Conservation (phyloP, 2,888 invertebrate species). For the Acleris literana region DNA sequence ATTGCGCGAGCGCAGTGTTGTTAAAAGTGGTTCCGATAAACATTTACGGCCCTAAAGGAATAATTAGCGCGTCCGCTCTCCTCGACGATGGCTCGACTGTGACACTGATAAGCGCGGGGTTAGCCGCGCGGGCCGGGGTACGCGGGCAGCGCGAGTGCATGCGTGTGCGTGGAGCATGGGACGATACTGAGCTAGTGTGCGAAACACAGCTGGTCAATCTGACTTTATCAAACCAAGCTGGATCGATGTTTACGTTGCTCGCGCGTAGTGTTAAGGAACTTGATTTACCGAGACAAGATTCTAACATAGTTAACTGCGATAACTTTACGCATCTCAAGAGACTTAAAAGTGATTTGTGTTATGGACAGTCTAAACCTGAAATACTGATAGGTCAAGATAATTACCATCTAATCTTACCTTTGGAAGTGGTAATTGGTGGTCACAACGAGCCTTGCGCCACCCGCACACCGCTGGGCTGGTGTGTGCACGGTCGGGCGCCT, state of each 20-base stretch:
- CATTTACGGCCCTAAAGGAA: conserved; percentile 41
- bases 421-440: conserved; percentile 38
- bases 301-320: conserved; percentile 32
- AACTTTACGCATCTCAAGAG: conserved; percentile 23
- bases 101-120: conserved; percentile 38
- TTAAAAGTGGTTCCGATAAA: conserved; percentile 41
- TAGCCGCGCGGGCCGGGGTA: conserved; percentile 39
- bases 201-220: conserved; percentile 29
- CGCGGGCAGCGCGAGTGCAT: conserved; percentile 38
- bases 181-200: conserved; percentile 33
- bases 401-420: conserved; percentile 42
- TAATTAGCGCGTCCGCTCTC: conserved; percentile 36
- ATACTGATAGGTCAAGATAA: conserved; percentile 47
- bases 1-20: conserved; percentile 28
- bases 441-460: conserved; percentile 39
- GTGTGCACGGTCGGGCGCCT: conserved; percentile 37
- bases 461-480: conserved; percentile 42
- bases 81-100: conserved; percentile 46
- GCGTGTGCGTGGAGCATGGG: conserved; percentile 43
- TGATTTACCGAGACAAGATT: conserved; percentile 41
- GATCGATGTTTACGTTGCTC: conserved; percentile 31
- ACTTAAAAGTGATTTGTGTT: conserved; percentile 21
- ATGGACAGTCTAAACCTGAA: conserved; percentile 39
- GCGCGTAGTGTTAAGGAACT: conserved; percentile 41
- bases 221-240: conserved; percentile 33